phyloP scores from a whole-genome alignment of 30 jellyfish, hydroid and myxozoan genomes.

The Nemopilema nomurai region DNA sequence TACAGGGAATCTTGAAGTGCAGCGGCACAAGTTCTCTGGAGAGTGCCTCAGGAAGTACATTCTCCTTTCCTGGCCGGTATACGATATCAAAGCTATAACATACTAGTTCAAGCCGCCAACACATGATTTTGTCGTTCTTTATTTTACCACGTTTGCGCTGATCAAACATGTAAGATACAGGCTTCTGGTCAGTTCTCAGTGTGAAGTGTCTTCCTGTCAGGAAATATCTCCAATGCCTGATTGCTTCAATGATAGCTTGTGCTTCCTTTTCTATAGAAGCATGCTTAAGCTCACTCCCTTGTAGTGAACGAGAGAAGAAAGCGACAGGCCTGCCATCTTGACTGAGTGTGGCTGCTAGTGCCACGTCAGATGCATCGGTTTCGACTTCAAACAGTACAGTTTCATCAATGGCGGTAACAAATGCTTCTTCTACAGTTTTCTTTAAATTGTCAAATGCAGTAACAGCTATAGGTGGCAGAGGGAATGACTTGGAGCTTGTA shows the following conservation, averaged over 20 bases:
- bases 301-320: constrained; percentile 57
- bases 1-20: constrained; percentile 3
- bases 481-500: constrained; percentile 30
- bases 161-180: constrained; percentile 73
- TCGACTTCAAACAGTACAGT: constrained; percentile 64
- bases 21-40: constrained; percentile 58
- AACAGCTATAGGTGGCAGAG: constrained; percentile 13
- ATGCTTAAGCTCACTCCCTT: constrained; percentile 45
- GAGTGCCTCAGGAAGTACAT: constrained; percentile 60
- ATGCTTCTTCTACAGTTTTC: constrained; percentile 9
- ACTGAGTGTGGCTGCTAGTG: constrained; percentile 78
- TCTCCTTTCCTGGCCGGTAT: constrained; percentile 82
- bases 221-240: constrained; percentile 73
- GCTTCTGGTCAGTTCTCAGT: constrained; percentile 72
- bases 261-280: too few relatives aligned
- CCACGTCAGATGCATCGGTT: constrained; percentile 89
- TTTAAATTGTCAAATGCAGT: constrained; percentile 11
- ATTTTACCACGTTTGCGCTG: constrained; percentile 36
- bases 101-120: constrained; percentile 80
- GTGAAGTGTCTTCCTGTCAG: constrained; percentile 65
- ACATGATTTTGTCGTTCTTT: constrained; percentile 66
- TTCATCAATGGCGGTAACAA: constrained; percentile 57
- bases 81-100: constrained; percentile 61
- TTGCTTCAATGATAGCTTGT: constrained; percentile 61
- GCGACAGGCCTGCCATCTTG: constrained; percentile 88